These are phyloP conservation scores for Dryomyza anilis DNA, from an alignment of 2,888 invertebrate species.

Conservation along the genomic window DNA sequence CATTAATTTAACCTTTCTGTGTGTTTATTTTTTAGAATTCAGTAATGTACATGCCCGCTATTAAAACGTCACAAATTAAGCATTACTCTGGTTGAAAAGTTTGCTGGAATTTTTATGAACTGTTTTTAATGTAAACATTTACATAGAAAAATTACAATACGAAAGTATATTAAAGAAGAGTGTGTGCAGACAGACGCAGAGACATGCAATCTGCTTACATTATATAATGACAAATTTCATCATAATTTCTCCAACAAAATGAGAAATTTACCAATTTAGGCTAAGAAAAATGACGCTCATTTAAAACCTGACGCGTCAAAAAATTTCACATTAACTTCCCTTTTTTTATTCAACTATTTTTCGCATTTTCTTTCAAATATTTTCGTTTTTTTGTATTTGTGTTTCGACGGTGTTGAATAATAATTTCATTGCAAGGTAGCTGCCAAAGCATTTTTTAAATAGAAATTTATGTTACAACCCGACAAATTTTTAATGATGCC, in stretches of 20 bases:
- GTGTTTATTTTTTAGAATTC: neutral
- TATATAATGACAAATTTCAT: constrained; percentile 31
- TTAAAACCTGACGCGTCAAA: constrained; percentile 32
- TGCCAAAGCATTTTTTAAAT: constrained; percentile 44
- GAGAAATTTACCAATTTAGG: constrained; percentile 33
- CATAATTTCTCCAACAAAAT: constrained; percentile 17
- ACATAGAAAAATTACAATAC: too few relatives aligned
- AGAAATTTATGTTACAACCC: constrained; percentile 53
- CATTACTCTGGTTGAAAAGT: neutral
- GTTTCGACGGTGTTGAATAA: neutral
- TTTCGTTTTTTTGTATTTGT: neutral
- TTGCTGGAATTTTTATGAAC: constrained; percentile 9
- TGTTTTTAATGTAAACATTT: neutral
- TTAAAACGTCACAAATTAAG: constrained; percentile 3
- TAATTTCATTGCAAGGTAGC: neutral
- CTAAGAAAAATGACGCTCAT: constrained; percentile 37
- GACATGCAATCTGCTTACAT: constrained; percentile 27
- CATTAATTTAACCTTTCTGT: neutral
- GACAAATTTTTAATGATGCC: constrained; percentile 37
- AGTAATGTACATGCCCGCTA: neutral
- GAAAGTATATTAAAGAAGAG: neutral
- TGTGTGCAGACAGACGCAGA: neutral
- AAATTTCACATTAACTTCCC: constrained; percentile 19
- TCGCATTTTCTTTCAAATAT: neutral
- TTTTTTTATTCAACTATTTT: neutral